Evolutionary conservation across 1,140 invertebrate species (phyloP).

Genomic region (Drosophila quadrilineata): DNA sequence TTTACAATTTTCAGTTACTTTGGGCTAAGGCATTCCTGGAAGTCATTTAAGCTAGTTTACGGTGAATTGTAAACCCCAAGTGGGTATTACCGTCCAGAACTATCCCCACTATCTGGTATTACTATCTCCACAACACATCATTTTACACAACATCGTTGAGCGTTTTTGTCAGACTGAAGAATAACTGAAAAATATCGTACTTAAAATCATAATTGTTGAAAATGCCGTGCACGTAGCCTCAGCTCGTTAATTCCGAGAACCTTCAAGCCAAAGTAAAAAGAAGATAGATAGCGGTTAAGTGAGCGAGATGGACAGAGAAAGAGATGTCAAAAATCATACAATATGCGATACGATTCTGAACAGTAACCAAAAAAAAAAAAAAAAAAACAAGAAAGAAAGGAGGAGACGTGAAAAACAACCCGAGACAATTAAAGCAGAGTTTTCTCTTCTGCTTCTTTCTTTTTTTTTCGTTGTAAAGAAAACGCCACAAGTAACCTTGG

Average conservation of each 20-base stretch:
- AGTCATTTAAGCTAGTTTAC: slow-evolving; percentile 70
- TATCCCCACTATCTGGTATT: slow-evolving; percentile 2
- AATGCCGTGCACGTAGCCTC: slow-evolving; percentile 64
- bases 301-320: too few species aligned
- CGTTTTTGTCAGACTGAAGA: slow-evolving; percentile 37
- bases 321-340: slow-evolving; percentile 65
- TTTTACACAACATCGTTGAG: slow-evolving; percentile 27
- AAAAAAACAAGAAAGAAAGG: too few species aligned
- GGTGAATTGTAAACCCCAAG: slow-evolving; percentile 24
- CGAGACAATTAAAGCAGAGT: slow-evolving; percentile 73
- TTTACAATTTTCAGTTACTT: slow-evolving; percentile 58
- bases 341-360: slow-evolving; percentile 15
- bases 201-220: slow-evolving; percentile 23
- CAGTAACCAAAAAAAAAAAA: slow-evolving; percentile 31
- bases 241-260: slow-evolving; percentile 68
- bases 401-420: slow-evolving; percentile 7
- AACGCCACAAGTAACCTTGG: slow-evolving; percentile 72
- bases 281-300: too few species aligned
- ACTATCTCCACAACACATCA: too few species aligned
- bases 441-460: too few species aligned
- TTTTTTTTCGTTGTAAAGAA: slow-evolving; percentile 24
- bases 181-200: slow-evolving; percentile 20
- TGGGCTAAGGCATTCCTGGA: slow-evolving; percentile 35
- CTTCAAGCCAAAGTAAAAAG: too few species aligned
- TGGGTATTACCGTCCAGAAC: background rate